Base-by-base conservation (phyloP, 1,140 invertebrate species). In the Psix sp. region DNA sequence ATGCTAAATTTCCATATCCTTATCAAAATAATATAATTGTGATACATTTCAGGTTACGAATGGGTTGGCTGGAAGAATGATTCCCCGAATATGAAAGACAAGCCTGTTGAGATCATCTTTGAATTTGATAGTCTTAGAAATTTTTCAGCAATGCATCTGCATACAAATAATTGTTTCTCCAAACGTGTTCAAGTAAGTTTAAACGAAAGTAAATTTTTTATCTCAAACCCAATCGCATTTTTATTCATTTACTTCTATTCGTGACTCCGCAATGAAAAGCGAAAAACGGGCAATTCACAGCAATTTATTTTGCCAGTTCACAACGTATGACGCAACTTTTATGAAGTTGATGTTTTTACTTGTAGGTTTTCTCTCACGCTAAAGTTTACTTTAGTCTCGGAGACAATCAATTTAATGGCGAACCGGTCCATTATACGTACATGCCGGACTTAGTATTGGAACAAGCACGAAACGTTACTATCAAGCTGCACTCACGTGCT, bases 51-150 rank as follows among this genome's bases (percentile, higher is more conserved):
- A 91, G 93, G 93, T 21, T 94, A 94, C 80, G 93, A 94, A 78
- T 95, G 94, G 94, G 90, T 95, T 6, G 94, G 94, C 9, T 95
- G 94, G 94, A 89, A 90, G 62, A 94, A 93, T 80, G 91, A 93
- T 68, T 89, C 89, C 3, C 79, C 86, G 2, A 88, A 84, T 10
- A 87, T 87, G 70, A 75, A 87, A 2, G 91, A 90, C 6, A 87
- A 88, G 20, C 89, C 90, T 3, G 87, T 91, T 5, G 92, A 93
- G 78, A 90, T 93, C 31, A 86, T 90, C 5, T 95, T 95, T 80
- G 90, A 94, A 77, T 96, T 96, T 84, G 92, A 94, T 72, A 85
- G 83, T 68, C 86, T 91, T 3, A 87, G 93, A 33, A 95, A 95
- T 80, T 95, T 96, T 81, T 91, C 91, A 7, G 89, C 90, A 0